Conservation (phyloP, 2,888 invertebrate genomes). For the Catonia carolina region DNA sequence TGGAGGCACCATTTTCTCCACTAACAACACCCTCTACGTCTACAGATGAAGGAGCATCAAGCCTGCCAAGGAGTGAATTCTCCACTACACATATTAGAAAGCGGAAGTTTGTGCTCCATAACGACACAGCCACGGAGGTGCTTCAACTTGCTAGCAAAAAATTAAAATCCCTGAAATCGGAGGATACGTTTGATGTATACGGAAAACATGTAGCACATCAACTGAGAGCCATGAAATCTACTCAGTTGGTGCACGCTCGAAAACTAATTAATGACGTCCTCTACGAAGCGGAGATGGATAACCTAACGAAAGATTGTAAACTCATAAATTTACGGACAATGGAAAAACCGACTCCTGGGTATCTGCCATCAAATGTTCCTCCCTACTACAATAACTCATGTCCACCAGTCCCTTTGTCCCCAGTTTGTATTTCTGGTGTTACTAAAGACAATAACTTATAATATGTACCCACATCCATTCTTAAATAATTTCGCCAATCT, state of each 20-base stretch:
- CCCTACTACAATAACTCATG: too few species aligned
- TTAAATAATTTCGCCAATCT: too few species aligned
- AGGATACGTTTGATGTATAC: constrained; percentile 29
- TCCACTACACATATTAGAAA: constrained; percentile 21
- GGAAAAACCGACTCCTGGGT: too few species aligned
- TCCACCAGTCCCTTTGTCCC: too few species aligned
- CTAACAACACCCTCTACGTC: constrained; percentile 19
- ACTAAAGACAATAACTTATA: constrained; percentile 15
- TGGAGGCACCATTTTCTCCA: constrained; percentile 19
- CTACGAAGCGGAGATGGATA: constrained; percentile 25
- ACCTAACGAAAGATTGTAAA: constrained; percentile 19
- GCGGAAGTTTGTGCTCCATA: constrained; percentile 27
- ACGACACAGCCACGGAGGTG: constrained; percentile 32
- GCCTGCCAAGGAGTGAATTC: too few species aligned
- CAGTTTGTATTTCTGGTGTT: constrained; percentile 13
- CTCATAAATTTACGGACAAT: too few species aligned
- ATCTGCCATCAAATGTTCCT: too few species aligned
- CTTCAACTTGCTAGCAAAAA: constrained; percentile 19
- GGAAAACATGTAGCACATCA: constrained; percentile 31
- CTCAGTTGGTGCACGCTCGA: constrained; percentile 27
- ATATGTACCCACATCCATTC: too few species aligned
- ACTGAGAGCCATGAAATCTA: constrained; percentile 27
- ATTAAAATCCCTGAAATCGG: constrained; percentile 27
- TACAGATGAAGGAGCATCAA: constrained; percentile 17
- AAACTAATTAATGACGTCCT: constrained; percentile 25